phyloP scores from a whole-genome alignment of 2,797 vertebrate species.

The Phylloscopus collybita region DNA sequence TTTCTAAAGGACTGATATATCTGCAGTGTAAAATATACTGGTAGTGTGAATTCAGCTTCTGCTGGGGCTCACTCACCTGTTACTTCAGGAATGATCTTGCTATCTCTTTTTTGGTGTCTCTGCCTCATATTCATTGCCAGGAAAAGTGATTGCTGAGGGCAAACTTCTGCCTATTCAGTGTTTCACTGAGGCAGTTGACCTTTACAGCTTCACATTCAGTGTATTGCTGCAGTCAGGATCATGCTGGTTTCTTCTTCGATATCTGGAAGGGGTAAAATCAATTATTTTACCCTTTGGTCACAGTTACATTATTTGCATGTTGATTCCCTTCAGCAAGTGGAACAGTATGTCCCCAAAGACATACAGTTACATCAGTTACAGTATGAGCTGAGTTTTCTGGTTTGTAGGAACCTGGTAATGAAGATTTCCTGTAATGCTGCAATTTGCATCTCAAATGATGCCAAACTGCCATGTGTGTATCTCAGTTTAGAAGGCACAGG shows the following conservation, averaged over 20 bases:
- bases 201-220: background rate
- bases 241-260: background rate
- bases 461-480: background rate
- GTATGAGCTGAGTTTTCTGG: background rate
- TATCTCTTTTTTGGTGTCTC: background rate
- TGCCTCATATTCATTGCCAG: background rate
- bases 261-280: conserved; percentile 14
- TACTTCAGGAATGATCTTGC: background rate
- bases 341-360: background rate
- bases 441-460: background rate
- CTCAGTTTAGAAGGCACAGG: background rate
- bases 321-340: background rate
- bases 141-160: background rate
- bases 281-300: background rate
- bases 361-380: background rate
- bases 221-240: background rate
- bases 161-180: background rate
- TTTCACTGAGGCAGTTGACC: background rate
- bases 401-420: background rate
- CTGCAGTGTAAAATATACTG: background rate
- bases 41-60: background rate
- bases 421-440: background rate
- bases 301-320: background rate
- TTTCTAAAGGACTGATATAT: background rate
- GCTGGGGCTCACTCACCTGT: background rate